These are phyloP conservation scores for Girardinus metallicus DNA, from an alignment of 2,797 vertebrate genomes.

Conservation along the genomic window DNA sequence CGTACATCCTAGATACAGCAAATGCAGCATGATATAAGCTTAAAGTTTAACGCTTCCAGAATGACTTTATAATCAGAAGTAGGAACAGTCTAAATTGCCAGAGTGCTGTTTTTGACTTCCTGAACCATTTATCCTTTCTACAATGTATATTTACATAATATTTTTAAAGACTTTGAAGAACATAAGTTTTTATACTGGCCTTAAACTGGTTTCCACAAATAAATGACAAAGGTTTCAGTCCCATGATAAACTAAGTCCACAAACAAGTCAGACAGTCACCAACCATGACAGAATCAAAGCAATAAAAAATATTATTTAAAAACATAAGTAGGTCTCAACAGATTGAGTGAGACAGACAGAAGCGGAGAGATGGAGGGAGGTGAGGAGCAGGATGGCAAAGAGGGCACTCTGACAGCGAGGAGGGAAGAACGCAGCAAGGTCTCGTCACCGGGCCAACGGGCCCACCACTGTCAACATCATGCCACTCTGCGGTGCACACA, in stretches of 20 bases:
- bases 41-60: background rate
- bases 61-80: background rate
- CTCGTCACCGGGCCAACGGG: constrained; percentile 89
- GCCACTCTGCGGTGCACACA: constrained; percentile 79
- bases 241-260: background rate
- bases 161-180: background rate
- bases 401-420: constrained; percentile 78
- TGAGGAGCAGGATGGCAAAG: constrained; percentile 71
- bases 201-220: background rate
- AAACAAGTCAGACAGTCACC: constrained; percentile 23
- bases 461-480: constrained; percentile 98
- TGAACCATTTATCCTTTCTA: background rate
- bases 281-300: constrained; percentile 37
- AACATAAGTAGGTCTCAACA: constrained; percentile 46
- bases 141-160: background rate
- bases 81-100: background rate
- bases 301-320: constrained; percentile 43
- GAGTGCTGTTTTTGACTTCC: background rate
- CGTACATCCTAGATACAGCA: background rate
- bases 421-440: constrained; percentile 90
- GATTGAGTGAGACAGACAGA: constrained; percentile 50
- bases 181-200: background rate
- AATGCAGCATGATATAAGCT: background rate
- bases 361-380: constrained; percentile 54
- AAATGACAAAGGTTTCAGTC: background rate